Percentiles rank a stretch among this genome's conserved stretches.
Conservation (phyloP, 2,797 vertebrate genomes). For the Enteromius argenteus region DNA sequence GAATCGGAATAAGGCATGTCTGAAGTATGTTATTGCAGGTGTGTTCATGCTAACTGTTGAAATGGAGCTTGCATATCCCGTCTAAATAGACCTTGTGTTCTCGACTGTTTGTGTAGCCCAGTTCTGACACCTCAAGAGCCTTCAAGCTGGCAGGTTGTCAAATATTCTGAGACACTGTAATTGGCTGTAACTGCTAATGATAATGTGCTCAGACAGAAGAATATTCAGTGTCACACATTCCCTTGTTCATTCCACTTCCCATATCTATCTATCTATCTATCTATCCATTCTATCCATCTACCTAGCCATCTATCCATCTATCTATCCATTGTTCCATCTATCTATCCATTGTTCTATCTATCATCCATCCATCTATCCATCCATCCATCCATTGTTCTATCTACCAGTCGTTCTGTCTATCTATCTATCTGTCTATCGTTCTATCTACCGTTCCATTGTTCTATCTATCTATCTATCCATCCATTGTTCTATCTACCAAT, state of each 20-base stretch:
- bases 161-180: constrained; percentile 65
- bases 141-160: constrained; percentile 66
- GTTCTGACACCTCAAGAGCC: constrained; percentile 56
- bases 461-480: fast-evolving
- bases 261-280: background rate
- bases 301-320: background rate
- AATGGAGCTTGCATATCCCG: constrained; percentile 36
- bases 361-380: background rate
- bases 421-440: background rate
- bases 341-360: background rate
- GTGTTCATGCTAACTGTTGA: constrained; percentile 37
- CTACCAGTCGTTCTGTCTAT: background rate
- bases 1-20: constrained; percentile 34
- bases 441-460: background rate
- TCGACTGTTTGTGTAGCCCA: constrained; percentile 58
- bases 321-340: background rate
- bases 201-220: constrained; percentile 62
- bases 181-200: constrained; percentile 65
- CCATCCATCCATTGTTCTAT: no score
- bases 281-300: fast-evolving
- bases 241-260: constrained; percentile 50
- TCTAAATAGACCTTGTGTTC: constrained; percentile 57
- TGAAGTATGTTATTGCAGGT: constrained; percentile 56
- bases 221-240: constrained; percentile 62
- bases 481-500: background rate